These are phyloP conservation scores for Nebria brevicollis DNA, from an alignment of 2,888 invertebrate species.

Conservation along the genomic window DNA sequence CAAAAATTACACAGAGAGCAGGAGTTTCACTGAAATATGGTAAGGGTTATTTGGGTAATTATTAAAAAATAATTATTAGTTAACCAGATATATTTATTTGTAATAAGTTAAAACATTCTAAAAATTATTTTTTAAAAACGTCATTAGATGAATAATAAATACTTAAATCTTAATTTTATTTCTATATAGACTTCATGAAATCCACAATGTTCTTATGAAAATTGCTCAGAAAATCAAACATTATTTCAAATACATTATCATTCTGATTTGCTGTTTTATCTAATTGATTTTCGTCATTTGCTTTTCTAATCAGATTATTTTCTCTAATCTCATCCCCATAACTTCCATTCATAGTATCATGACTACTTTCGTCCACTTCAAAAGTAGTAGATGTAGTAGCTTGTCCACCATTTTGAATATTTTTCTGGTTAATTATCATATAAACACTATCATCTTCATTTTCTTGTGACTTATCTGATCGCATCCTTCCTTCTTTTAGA, in stretches of 20 bases:
- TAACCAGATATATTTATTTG: neutral
- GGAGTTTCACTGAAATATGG: no score
- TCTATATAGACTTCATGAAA: conserved; percentile 23
- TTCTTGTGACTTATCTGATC: conserved; percentile 2
- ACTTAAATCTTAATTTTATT: neutral
- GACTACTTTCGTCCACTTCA: no score
- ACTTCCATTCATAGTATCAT: no score
- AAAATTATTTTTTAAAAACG: neutral
- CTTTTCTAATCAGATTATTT: neutral
- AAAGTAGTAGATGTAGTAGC: no score
- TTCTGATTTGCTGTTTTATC: neutral
- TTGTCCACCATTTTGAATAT: neutral
- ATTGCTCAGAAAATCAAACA: conserved; percentile 27
- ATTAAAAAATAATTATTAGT: neutral
- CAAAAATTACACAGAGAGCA: no score
- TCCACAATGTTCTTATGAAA: conserved; percentile 22
- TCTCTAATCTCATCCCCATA: no score
- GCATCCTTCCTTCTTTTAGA: neutral
- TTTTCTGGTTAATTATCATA: neutral
- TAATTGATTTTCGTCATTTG: neutral
- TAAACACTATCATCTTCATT: conserved; percentile 9
- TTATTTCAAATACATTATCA: conserved; percentile 26
- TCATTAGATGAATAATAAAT: neutral
- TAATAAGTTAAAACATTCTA: neutral
- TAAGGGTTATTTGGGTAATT: no score